phyloP scores from a whole-genome alignment of 2,113 vertebrate genomes.

The Mobula birostris region DNA sequence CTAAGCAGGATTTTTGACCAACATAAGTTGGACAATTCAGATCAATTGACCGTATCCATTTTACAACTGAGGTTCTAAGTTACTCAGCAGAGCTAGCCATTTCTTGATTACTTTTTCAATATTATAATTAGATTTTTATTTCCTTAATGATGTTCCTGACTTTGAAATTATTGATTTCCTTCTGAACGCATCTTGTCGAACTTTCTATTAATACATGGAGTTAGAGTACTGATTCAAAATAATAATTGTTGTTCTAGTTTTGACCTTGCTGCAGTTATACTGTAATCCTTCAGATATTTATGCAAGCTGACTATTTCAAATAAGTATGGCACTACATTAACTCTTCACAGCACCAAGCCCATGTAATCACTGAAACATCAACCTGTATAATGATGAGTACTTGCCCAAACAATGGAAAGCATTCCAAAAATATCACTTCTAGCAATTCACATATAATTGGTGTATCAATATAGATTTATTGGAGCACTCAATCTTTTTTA shows the following conservation, averaged over 20 bases:
- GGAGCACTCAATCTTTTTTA: neutral
- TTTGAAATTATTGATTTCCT: neutral
- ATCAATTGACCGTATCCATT: neutral
- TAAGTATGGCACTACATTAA: neutral
- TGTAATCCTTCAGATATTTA: neutral
- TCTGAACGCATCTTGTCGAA: neutral
- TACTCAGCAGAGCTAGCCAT: neutral
- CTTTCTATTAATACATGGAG: neutral
- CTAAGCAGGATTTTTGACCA: neutral
- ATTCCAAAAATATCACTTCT: neutral
- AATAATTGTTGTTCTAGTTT: conserved; percentile 7
- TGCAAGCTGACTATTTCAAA: neutral
- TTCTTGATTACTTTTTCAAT: neutral
- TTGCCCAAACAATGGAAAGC: neutral
- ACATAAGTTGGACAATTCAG: neutral
- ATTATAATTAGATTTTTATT: neutral
- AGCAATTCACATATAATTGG: neutral
- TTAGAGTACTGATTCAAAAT: neutral
- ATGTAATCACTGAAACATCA: neutral
- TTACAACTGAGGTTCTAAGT: neutral
- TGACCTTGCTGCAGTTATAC: neutral
- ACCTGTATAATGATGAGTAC: neutral
- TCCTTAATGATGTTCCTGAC: neutral
- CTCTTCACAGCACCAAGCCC: neutral
- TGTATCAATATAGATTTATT: neutral